Evolutionary conservation across 2,888 invertebrate genomes (phyloP).

Genomic region (Acronicta leporina): DNA sequence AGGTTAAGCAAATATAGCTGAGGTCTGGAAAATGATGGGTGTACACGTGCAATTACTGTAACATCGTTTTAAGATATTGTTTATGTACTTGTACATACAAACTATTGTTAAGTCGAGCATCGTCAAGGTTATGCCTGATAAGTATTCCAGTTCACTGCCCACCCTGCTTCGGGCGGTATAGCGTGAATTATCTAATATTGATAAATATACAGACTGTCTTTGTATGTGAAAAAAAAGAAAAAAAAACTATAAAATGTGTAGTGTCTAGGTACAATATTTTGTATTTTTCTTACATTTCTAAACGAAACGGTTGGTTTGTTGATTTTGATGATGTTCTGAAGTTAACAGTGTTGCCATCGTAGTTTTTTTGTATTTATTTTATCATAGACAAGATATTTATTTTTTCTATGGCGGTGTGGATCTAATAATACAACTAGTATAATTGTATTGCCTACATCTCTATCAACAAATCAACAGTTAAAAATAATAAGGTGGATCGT

Average conservation of each 20-base stretch:
- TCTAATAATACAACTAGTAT: too few species aligned
- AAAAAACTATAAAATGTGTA: conserved; percentile 32
- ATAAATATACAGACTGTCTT: conserved; percentile 34
- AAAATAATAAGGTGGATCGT: too few species aligned
- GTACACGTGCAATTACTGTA: too few species aligned
- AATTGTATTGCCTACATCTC: too few species aligned
- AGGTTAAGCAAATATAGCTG: not conserved
- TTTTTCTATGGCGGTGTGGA: too few species aligned
- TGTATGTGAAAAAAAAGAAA: conserved; percentile 19
- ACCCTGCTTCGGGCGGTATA: not conserved
- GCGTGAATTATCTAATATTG: conserved; percentile 25
- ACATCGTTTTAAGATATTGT: too few species aligned
- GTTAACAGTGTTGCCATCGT: too few species aligned
- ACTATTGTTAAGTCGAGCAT: not conserved
- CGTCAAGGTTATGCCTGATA: not conserved
- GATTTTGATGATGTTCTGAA: not conserved
- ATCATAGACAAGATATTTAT: too few species aligned
- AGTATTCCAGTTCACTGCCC: conserved; percentile 11
- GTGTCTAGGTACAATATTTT: conserved; percentile 46
- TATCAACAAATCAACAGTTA: too few species aligned
- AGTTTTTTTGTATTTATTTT: too few species aligned
- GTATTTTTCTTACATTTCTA: conserved; percentile 50
- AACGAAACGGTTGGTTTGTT: conserved; percentile 27
- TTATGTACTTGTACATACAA: too few species aligned
- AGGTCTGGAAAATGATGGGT: conserved; percentile 4